Evolutionary conservation across 1,140 invertebrate species (phyloP).

Genomic region (Saccostrea echinata): DNA sequence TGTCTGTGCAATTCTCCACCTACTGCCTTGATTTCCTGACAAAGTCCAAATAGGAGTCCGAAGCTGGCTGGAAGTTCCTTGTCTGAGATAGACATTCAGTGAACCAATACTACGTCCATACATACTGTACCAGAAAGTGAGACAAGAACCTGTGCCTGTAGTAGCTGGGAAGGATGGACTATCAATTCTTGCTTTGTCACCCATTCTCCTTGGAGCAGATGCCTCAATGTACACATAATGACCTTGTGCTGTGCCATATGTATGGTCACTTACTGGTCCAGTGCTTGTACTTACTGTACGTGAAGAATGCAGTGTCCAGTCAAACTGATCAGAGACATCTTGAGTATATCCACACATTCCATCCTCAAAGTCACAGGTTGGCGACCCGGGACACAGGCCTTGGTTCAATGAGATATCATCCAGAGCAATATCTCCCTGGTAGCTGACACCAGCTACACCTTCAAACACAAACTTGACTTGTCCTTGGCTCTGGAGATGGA

Average conservation of each 20-base stretch:
- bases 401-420: slow-evolving; percentile 74
- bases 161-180: slow-evolving; percentile 63
- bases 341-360: slow-evolving; percentile 71
- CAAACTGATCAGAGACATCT: slow-evolving; percentile 69
- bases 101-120: slow-evolving; percentile 81
- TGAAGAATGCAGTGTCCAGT: slow-evolving; percentile 69
- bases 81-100: slow-evolving; percentile 69
- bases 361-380: slow-evolving; percentile 65
- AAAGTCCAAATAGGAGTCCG: slow-evolving; percentile 62
- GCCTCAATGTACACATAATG: slow-evolving; percentile 74
- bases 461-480: slow-evolving; percentile 69
- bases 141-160: slow-evolving; percentile 61
- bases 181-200: slow-evolving; percentile 70
- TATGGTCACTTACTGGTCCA: slow-evolving; percentile 73
- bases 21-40: slow-evolving; percentile 64
- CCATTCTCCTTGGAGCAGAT: slow-evolving; percentile 64
- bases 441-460: slow-evolving; percentile 67
- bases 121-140: slow-evolving; percentile 88
- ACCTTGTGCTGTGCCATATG: slow-evolving; percentile 67
- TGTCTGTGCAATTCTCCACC: slow-evolving; percentile 68
- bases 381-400: slow-evolving; percentile 56
- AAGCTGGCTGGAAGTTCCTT: slow-evolving; percentile 39
- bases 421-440: slow-evolving; percentile 76
- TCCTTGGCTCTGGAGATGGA: slow-evolving; percentile 61
- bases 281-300: slow-evolving; percentile 63